These are phyloP conservation scores for Bujurquina vittata DNA, from an alignment of 2,113 vertebrate genomes.

Conservation along the genomic window DNA sequence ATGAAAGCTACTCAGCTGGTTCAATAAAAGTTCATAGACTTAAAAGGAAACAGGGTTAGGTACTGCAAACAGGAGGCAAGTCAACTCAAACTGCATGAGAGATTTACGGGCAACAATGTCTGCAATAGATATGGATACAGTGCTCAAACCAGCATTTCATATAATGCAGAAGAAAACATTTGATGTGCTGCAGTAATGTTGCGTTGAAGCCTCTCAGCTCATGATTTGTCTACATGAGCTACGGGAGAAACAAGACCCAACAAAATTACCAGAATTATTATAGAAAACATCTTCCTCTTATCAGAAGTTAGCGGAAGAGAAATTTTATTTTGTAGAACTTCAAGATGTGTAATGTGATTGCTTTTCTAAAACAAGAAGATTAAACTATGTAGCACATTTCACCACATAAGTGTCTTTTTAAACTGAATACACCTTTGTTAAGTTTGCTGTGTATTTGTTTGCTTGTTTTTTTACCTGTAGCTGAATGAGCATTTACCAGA, in stretches of 20 bases:
- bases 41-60: not conserved
- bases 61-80: not conserved
- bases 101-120: slow-evolving; percentile 11
- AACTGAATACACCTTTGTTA: not conserved
- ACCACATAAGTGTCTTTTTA: not conserved
- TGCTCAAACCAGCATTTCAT: slow-evolving; percentile 5
- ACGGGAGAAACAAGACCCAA: not conserved
- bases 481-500: not conserved
- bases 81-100: not conserved
- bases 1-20: not conserved
- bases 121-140: not conserved
- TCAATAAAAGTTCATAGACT: not conserved
- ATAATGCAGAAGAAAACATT: slow-evolving; percentile 8
- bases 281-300: not conserved
- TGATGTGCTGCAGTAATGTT: slow-evolving; percentile 3
- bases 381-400: not conserved
- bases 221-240: slow-evolving; percentile 5
- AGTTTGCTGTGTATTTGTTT: not conserved
- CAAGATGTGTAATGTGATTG: not conserved
- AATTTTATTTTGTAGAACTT: not conserved
- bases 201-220: not conserved
- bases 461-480: not conserved
- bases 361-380: not conserved
- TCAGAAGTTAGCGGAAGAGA: not conserved
- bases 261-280: not conserved